These are phyloP conservation scores for Dissostichus mawsoni DNA, from an alignment of 2,113 vertebrate species.

Conservation along the genomic window DNA sequence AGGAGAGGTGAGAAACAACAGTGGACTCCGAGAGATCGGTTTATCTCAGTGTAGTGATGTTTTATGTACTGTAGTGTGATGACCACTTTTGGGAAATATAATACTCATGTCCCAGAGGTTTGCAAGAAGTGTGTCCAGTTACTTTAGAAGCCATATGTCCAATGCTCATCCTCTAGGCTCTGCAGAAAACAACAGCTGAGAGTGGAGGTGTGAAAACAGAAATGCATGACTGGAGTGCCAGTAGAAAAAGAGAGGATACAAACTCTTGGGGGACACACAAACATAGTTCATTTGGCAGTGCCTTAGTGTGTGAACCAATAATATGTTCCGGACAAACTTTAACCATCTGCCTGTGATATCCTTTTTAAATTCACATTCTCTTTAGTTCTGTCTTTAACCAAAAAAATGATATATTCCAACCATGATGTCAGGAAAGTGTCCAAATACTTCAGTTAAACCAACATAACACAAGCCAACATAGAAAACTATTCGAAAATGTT, in stretches of 20 bases:
- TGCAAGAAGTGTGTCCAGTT: background rate
- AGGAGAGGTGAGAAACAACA: background rate
- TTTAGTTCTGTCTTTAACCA: background rate
- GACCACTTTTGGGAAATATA: background rate
- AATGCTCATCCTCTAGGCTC: background rate
- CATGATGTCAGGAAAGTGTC: background rate
- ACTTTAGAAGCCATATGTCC: background rate
- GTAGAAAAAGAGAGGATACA: background rate
- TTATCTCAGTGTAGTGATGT: background rate
- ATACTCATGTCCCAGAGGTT: background rate
- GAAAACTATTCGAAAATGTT: background rate
- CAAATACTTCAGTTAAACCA: too few species aligned
- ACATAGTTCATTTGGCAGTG: background rate
- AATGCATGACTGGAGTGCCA: background rate
- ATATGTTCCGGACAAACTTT: background rate
- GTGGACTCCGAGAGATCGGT: background rate
- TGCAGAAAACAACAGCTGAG: background rate
- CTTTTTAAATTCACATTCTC: background rate
- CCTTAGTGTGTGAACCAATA: background rate
- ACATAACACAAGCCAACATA: too few species aligned
- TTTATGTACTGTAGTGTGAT: background rate
- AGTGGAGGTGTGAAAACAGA: slow-evolving; percentile 7
- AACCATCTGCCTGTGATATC: too few species aligned
- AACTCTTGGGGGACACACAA: background rate
- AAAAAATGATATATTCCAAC: background rate